Percentiles rank a stretch among this genome's conserved stretches.
Conservation (phyloP, 2,797 vertebrate species). For the Danio jaintianensis region DNA sequence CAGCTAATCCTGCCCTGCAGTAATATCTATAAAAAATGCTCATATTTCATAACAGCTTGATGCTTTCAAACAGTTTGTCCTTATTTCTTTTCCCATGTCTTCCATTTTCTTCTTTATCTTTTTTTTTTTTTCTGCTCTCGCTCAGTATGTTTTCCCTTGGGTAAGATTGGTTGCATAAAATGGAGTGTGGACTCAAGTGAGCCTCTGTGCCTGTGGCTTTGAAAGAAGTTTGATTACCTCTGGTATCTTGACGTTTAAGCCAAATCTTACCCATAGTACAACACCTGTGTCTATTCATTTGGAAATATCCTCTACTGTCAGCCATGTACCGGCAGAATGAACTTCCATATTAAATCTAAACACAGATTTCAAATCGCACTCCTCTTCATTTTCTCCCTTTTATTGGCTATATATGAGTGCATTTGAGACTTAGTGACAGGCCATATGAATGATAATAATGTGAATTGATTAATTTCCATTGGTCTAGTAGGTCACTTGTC, state of each 20-base stretch:
- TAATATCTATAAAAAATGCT: conserved; percentile 8
- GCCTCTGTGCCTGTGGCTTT: neutral
- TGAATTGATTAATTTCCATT: conserved; percentile 66
- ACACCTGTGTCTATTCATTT: neutral
- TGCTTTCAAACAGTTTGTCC: no score
- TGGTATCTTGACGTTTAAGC: conserved; percentile 4
- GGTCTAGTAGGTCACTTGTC: conserved; percentile 65
- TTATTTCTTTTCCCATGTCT: conserved; percentile 21
- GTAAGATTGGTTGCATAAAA: conserved; percentile 21
- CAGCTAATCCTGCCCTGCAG: conserved; percentile 35
- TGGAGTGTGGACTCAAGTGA: conserved; percentile 9
- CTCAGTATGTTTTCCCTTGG: conserved; percentile 24
- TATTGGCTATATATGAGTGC: conserved; percentile 15
- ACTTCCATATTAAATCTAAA: conserved; percentile 12
- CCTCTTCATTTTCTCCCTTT: conserved; percentile 5
- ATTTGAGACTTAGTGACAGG: conserved; percentile 24
- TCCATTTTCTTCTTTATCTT: conserved; percentile 35
- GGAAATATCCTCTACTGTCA: conserved; percentile 3
- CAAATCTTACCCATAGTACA: conserved; percentile 5
- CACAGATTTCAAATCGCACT: neutral
- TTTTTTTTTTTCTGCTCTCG: neutral
- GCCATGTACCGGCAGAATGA: neutral
- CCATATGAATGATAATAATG: conserved; percentile 66
- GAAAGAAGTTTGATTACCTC: conserved; percentile 19
- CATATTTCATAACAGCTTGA: neutral